Evolutionary conservation across 1,140 invertebrate species (phyloP), one percentile per base, ranked within the genome.

Genomic region (Leptopilina boulardi): DNA sequence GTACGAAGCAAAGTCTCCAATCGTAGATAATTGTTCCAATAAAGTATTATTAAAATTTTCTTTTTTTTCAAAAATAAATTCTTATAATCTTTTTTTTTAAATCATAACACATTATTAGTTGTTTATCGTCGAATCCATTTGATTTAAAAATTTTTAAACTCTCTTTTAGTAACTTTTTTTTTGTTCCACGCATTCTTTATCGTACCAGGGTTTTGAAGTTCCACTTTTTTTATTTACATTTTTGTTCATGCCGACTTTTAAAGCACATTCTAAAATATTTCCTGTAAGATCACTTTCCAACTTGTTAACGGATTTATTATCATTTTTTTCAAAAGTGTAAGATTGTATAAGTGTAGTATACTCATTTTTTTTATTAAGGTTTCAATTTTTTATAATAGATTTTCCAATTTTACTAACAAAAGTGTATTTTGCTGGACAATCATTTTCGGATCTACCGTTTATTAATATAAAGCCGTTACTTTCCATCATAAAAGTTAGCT

Each of bases 261-360:
- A 8, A 18, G 51, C 18, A 6, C 6, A 19, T 19, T 54, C 19
- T 18, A 18, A 19, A 19, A 54, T 19, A 1, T 18, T 54, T 8
- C 19, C 6, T 8, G 10, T 3, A 0, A 54, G 19, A 54, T 54
- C 6, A 18, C 18, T 9, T 21, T 8, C 10, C 10, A 54, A 6
- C 15, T 19, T 10, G 3, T 54, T 54, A 5, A 54, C 19, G 10
- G 51, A 54, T 18, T 19, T 3, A 10, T 19, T 18, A 1, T 54
- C 51, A 19, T 18, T 19, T 19, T 0, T 21, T 9, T 54, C 19
- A 19, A 18, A 42, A 42, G 41, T 42, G 10, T 6, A 42, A 42
- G 41, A 66, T 74, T 21, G 71, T 10, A 47, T 75, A 44, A 23
- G 66, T 10, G 66, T 26, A 9, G 74, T 70, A 59, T 73, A 71